Conservation (phyloP, 2,888 invertebrate genomes). For the Hetaerina titia region DNA sequence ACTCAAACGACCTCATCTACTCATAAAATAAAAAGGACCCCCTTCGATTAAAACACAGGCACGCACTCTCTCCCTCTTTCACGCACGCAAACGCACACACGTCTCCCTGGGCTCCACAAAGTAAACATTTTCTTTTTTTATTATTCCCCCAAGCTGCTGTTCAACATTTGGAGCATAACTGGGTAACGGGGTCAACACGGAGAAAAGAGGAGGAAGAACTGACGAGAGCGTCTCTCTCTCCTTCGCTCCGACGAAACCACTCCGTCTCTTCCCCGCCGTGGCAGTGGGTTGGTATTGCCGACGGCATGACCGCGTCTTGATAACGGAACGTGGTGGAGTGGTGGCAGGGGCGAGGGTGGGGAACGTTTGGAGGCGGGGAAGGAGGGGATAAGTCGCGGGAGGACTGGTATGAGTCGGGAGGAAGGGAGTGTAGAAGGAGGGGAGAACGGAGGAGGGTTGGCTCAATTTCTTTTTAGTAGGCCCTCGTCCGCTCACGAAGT, state of each 20-base stretch:
- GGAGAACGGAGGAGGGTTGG: background rate
- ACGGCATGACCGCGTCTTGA: constrained; percentile 63
- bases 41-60: background rate
- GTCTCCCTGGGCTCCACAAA: background rate
- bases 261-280: background rate
- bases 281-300: constrained; percentile 52
- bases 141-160: background rate
- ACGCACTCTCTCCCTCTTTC: background rate
- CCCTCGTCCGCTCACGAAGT: background rate
- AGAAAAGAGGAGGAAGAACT: background rate
- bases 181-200: background rate
- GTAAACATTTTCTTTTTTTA: constrained; percentile 35
- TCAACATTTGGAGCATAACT: background rate
- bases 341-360: background rate
- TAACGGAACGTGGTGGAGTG: constrained; percentile 36
- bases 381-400: background rate
- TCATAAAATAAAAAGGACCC: too few relatives aligned
- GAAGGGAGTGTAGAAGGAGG: background rate
- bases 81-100: background rate
- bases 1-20: too few relatives aligned
- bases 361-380: background rate
- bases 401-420: background rate
- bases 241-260: background rate
- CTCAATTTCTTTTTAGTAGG: constrained; percentile 1
- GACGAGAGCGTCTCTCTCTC: background rate